Base-by-base conservation (phyloP, 2,797 vertebrate species). In the Notoglanidium macrostoma region DNA sequence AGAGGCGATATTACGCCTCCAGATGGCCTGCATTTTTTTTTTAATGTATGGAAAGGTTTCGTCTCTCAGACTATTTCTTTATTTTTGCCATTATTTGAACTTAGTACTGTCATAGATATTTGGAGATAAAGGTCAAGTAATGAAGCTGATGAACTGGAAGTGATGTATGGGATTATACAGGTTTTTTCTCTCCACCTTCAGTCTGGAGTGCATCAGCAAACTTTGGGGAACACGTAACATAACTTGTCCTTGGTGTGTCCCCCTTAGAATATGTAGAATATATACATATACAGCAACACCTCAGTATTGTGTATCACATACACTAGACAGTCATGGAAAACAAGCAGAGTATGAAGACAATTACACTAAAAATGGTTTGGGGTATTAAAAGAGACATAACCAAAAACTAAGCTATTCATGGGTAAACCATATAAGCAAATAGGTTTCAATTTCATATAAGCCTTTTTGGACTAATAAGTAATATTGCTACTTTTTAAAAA, bases 141-240 rank as follows among this genome's bases (percentile, higher is more conserved):
- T 88, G 59, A 59, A 84, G 67, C 81, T 80, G 77, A 88, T 80
- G 87, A 81, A 79, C 77, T 32, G 21, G 55, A 67, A 44, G n/a
- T 82, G 85, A 23, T 15, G 54, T 65, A 61, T 83, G 40, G 85
- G 88, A 85, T 77, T 85, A 85, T 85, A 49, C 78, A n/a, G 26
- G 11, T 32, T 79, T 49, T 67, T 40, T 73, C 10, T 35, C 14
- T 40, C 9, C 23, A 55, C 26, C 5, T 81, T 77, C 57, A 73
- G 85, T 51, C 61, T 70, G 35, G n/a, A 76, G n/a, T 15, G 19
- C 35, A 51, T 14, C 54, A 61, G 11, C 11, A 40, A 59, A 67
- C 32, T 76, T 65, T 73, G 26, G 78, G 44, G 63, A 54, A 73
- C 15, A 10, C 32, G 77, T 59, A 35, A 29, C 51, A 86, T 83